Percentiles rank a stretch among this genome's conserved stretches.
Conservation (phyloP, 2,797 vertebrate genomes). For the Emys orbicularis region DNA sequence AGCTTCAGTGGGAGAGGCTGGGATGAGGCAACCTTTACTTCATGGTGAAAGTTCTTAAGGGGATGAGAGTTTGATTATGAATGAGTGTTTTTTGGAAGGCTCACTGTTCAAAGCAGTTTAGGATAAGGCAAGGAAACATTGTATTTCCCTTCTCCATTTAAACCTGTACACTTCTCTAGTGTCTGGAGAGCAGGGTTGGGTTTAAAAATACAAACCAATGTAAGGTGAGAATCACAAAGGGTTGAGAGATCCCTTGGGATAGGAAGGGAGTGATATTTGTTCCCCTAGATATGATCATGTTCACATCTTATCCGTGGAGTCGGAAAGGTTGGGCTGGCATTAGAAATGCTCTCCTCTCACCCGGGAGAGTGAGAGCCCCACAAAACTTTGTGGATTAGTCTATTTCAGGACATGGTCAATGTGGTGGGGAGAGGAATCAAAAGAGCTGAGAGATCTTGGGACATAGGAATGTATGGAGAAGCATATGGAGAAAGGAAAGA, state of each 20-base stretch:
- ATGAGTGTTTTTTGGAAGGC: neutral
- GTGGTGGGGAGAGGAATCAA: neutral
- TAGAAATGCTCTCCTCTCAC: neutral
- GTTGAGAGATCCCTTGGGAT: neutral
- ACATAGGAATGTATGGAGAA: neutral
- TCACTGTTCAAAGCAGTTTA: neutral
- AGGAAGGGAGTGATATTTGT: neutral
- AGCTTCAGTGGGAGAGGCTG: neutral
- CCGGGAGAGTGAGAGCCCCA: too few relatives aligned
- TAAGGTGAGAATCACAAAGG: neutral
- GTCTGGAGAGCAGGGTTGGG: neutral
- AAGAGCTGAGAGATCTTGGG: neutral
- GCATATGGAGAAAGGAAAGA: neutral
- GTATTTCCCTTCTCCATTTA: neutral
- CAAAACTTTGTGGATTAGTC: neutral
- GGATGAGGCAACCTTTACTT: neutral
- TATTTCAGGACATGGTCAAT: neutral
- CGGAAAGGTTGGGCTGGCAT: neutral
- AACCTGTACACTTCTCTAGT: neutral
- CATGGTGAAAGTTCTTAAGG: constrained; percentile 4
- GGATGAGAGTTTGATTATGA: constrained; percentile 49
- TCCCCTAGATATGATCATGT: neutral
- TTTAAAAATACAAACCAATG: neutral
- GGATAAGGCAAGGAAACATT: neutral
- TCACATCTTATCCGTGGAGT: neutral